A percentile compares a stretch with the other conserved stretches of the same genome.
Evolutionary conservation across 1,140 invertebrate genomes (phyloP).

Genomic region (Heliconius himera): DNA sequence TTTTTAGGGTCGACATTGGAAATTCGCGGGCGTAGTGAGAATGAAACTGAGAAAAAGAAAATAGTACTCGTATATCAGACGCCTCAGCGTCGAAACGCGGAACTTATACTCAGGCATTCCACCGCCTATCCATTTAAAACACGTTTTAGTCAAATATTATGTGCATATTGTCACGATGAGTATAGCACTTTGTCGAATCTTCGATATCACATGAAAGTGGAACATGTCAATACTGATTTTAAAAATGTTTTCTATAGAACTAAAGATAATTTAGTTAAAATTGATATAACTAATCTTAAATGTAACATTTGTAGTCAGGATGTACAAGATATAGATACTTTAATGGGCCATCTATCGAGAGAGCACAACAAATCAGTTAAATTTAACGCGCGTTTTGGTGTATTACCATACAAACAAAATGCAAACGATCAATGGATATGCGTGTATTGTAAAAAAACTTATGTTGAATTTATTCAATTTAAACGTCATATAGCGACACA

Average conservation of each 20-base stretch:
- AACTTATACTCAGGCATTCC: conserved; percentile 69
- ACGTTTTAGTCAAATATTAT: conserved; percentile 71
- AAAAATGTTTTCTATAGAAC: conserved; percentile 71
- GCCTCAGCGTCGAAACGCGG: conserved; percentile 72
- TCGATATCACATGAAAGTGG: conserved; percentile 58
- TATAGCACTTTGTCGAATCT: conserved; percentile 58
- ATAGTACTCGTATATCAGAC: conserved; percentile 70
- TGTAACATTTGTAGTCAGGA: conserved; percentile 63
- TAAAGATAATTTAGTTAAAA: conserved; percentile 71
- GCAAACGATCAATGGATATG: conserved; percentile 58
- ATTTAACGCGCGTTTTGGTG: conserved; percentile 66
- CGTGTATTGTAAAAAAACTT: conserved; percentile 64
- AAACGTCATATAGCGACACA: conserved; percentile 68
- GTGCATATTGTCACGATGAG: conserved; percentile 69
- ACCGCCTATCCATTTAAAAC: conserved; percentile 74
- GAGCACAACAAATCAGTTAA: conserved; percentile 67
- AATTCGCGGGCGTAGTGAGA: conserved; percentile 63
- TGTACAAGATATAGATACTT: conserved; percentile 58
- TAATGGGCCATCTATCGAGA: conserved; percentile 65
- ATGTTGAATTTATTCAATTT: conserved; percentile 58
- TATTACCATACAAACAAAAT: conserved; percentile 68
- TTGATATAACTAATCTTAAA: conserved; percentile 68
- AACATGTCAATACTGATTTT: conserved; percentile 62
- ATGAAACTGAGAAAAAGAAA: conserved; percentile 68
- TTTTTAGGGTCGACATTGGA: conserved; percentile 75